Base-by-base conservation (phyloP, 2,888 invertebrate genomes). In the Acleris emargana region DNA sequence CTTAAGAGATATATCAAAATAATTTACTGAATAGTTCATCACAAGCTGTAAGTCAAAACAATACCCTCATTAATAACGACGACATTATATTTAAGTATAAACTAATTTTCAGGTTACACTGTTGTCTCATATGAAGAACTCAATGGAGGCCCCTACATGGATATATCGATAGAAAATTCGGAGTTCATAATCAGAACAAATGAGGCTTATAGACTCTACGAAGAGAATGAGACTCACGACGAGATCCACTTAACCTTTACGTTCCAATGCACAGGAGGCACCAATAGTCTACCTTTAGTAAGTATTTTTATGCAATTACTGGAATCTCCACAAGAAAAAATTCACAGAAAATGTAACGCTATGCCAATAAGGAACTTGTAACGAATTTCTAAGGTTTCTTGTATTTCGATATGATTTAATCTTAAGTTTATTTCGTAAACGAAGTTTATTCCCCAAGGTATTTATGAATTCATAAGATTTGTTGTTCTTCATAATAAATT, bases 141-240 rank as follows among this genome's bases (percentile, higher is more conserved):
- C 0, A 81, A 80, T 50, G 64, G 62, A 13, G 85, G 84, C 2
- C 83, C 83, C 0, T 92, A 92, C 69, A 66, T 89, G 16, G 72
- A 69, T 3, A 69, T 82, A 1, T 62, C 68, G 0, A 68, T 75
- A 13, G 62, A 60, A 13, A 63, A 83, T 63, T 78, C 79, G 3
- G 69, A 70, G 42, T 82, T 91, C 42, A 67, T 75, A 0, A 71
- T 91, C 22, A 59, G 71, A 1, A 86, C 89, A 6, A 86, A 79
- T 50, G 71, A 72, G 16, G 73, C 71, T 0, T 93, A 76, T 63
- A 68, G 55, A n/a, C 54, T 76, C 1, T 93, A 89, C 70, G 93
- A 93, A 72, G 84, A 88, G 69, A 42, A 79, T 43, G 92, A 93
- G 71, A 86, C 84, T 1, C 53, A 62, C 0, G 22, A 55, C 0